A percentile compares a stretch with the other conserved stretches of the same genome.
Conservation (phyloP, 2,888 invertebrate genomes). For the Caenorhabditis sp. region DNA sequence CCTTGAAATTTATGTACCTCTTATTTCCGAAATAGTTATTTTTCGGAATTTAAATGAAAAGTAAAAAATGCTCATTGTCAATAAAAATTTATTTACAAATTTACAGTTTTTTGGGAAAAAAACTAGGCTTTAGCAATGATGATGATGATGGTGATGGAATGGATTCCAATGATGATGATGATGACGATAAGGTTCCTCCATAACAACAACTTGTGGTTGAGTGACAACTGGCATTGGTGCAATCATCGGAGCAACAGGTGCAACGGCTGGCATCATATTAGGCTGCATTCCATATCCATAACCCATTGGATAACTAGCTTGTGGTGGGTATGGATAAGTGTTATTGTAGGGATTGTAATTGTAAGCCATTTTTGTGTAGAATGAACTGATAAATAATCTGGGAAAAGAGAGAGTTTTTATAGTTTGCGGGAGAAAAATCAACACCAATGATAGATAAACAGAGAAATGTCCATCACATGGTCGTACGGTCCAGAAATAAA, state of each 20-base stretch:
- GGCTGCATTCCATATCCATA: slow-evolving; percentile 5
- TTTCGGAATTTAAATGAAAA: no score
- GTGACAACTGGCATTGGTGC: slow-evolving; percentile 26
- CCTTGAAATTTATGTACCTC: no score
- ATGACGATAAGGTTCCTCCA: slow-evolving; percentile 28
- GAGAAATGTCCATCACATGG: neutral
- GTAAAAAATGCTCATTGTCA: no score
- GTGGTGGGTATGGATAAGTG: slow-evolving; percentile 29
- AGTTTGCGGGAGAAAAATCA: neutral
- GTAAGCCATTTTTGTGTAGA: slow-evolving; percentile 33
- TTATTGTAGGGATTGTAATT: slow-evolving; percentile 39
- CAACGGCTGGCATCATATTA: neutral
- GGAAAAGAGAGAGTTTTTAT: neutral
- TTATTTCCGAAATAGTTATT: no score
- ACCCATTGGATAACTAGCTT: slow-evolving; percentile 8
- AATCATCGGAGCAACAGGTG: slow-evolving; percentile 10
- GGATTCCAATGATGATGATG: slow-evolving; percentile 40
- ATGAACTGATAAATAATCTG: neutral
- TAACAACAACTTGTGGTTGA: slow-evolving; percentile 35
- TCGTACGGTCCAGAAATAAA: neutral
- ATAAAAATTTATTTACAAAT: no score
- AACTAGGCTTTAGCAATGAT: slow-evolving; percentile 12
- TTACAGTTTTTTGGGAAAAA: no score
- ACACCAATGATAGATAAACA: neutral
- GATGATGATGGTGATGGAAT: slow-evolving; percentile 38